These are phyloP conservation scores for Chlorodrepanis virens DNA, from an alignment of 2,113 vertebrate species.

Conservation along the genomic window DNA sequence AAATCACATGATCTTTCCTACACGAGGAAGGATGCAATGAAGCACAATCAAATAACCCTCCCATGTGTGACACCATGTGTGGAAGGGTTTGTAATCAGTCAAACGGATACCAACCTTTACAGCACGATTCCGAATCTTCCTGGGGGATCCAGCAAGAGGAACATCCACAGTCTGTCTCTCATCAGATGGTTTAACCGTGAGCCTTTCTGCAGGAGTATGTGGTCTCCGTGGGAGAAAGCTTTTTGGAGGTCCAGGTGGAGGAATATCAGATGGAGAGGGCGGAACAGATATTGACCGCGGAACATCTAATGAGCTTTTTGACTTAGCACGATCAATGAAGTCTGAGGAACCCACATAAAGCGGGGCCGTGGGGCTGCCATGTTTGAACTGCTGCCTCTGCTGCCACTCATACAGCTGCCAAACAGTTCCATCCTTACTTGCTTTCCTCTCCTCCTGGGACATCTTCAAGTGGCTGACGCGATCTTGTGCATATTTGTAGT, in stretches of 20 bases:
- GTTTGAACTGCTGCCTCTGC: slow-evolving; percentile 95
- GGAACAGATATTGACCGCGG: slow-evolving; percentile 94
- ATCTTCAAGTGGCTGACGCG: slow-evolving; percentile 95
- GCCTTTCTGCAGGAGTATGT: slow-evolving; percentile 90
- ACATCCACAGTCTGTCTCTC: slow-evolving; percentile 77
- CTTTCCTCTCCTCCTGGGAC: slow-evolving; percentile 91
- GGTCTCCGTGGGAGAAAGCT: slow-evolving; percentile 82
- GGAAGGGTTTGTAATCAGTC: not conserved
- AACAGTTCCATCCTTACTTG: slow-evolving; percentile 92
- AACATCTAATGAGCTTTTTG: slow-evolving; percentile 89
- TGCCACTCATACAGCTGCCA: slow-evolving; percentile 99
- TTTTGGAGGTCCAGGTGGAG: slow-evolving; percentile 82
- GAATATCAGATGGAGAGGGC: slow-evolving; percentile 91
- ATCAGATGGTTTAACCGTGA: slow-evolving; percentile 86
- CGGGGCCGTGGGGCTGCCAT: slow-evolving; percentile 91
- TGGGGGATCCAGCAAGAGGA: slow-evolving; percentile 84
- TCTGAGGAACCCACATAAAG: slow-evolving; percentile 80
- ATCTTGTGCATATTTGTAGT: slow-evolving; percentile 98
- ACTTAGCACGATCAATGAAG: slow-evolving; percentile 82
- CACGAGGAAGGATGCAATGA: not conserved
- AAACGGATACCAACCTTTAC: slow-evolving; percentile 79
- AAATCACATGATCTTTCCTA: not conserved
- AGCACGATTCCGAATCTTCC: slow-evolving; percentile 75
- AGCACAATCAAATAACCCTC: not conserved
- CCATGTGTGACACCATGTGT: rapidly evolving